These are phyloP conservation scores for Tetraodon nigroviridis DNA, from an alignment of 2,113 vertebrate species.

Conservation along the genomic window DNA sequence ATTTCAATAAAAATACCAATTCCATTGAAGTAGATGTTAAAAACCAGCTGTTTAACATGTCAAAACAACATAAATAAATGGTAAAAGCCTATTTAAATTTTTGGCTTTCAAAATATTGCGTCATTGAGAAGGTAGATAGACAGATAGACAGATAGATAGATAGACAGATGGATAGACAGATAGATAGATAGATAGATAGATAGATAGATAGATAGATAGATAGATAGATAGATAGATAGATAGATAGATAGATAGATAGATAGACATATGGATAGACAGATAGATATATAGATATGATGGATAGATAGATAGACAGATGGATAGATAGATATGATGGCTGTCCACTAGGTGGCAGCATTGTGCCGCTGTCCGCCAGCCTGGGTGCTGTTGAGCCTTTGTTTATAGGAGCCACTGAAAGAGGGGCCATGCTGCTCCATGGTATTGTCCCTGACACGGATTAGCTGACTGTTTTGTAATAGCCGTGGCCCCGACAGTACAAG, in stretches of 20 bases:
- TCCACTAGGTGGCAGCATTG: constrained; percentile 64
- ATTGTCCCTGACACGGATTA: constrained; percentile 74
- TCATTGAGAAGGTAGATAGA: too few relatives aligned
- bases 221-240: background rate
- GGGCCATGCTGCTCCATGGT: constrained; percentile 72
- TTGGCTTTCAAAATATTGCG: too few relatives aligned
- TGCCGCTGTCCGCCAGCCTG: constrained; percentile 42
- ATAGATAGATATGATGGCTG: background rate
- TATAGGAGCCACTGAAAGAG: constrained; percentile 77
- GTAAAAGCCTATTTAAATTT: too few relatives aligned
- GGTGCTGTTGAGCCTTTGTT: constrained; percentile 77
- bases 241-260: background rate
- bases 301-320: background rate
- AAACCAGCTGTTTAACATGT: too few relatives aligned
- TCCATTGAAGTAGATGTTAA: too few relatives aligned
- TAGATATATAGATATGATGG: background rate
- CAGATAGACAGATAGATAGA: too few relatives aligned
- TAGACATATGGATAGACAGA: background rate
- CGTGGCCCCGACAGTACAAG: constrained; percentile 46
- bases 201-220: background rate
- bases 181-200: too few relatives aligned
- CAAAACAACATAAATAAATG: too few relatives aligned
- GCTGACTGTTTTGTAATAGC: constrained; percentile 59
- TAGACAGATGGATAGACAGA: too few relatives aligned
- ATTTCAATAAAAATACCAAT: too few relatives aligned